A percentile compares a stretch with the other conserved stretches of the same genome.
phyloP scores from a whole-genome alignment of 2,113 vertebrate genomes.

The Ciconia maguari region DNA sequence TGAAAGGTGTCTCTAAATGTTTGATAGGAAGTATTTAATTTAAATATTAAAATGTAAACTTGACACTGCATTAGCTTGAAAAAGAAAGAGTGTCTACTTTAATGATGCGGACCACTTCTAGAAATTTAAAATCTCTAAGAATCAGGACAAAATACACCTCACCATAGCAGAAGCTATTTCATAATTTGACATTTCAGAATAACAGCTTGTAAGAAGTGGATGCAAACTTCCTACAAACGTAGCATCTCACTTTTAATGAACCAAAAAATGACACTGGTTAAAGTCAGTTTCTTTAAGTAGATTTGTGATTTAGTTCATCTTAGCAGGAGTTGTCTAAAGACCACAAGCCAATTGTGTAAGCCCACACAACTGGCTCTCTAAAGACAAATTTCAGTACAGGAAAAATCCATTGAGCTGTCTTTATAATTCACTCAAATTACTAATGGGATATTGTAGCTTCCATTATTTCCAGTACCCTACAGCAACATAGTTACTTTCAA shows the following conservation, averaged over 20 bases:
- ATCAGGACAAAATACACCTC: background rate
- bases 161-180: background rate
- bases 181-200: background rate
- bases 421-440: conserved; percentile 36
- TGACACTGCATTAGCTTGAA: background rate
- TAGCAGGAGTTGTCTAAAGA: background rate
- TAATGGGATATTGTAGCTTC: background rate
- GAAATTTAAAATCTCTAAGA: background rate
- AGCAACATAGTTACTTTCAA: conserved; percentile 47
- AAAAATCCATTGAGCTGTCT: background rate
- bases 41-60: background rate
- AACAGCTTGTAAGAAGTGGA: background rate
- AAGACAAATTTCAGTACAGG: conserved; percentile 26
- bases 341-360: conserved; percentile 26
- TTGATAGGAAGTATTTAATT: background rate
- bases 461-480: conserved; percentile 41
- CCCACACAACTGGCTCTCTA: conserved; percentile 41
- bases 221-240: background rate
- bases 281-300: background rate
- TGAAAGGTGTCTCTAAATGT: background rate
- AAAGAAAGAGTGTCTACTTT: background rate
- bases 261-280: background rate
- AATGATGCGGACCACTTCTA: background rate
- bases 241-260: background rate
- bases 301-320: background rate